Evolutionary conservation across 2,888 invertebrate genomes (phyloP), one percentile per base, ranked within the genome.

Genomic region (Pristionchus maxplancki): DNA sequence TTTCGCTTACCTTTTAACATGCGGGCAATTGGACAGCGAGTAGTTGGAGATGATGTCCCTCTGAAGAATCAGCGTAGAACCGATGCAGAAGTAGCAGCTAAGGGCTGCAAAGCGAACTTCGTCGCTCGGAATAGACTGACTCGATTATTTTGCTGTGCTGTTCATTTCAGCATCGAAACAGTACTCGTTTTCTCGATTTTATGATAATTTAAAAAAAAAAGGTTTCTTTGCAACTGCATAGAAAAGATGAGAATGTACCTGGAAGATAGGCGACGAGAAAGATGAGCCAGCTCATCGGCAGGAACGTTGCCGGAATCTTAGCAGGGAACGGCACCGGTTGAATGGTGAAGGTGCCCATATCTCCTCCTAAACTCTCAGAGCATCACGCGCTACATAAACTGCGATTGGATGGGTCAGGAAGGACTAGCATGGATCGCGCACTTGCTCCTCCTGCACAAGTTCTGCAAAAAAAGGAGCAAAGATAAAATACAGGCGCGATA

Each of bases 61-160:
- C 53, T 92, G 92, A 67, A 92, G 91, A 40, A 93, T 34, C 58
- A 91, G 92, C 1, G 92, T 92, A 88, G 93, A 92, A 34, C 85
- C 85, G 71, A 92, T 90, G 87, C 92, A 92, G 24, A 89, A 64
- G 58, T 93, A 92, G 87, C 93, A 93, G 15, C 92, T 92, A 20
- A 92, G 37, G 0, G 92, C 92, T 24, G 92, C 91, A 53, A 92
- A 17, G 31, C 15, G 9, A 74, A n/a, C n/a, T n/a, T n/a, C n/a
- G n/a, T n/a, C n/a, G n/a, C n/a, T n/a, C n/a, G n/a, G n/a, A n/a
- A n/a, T n/a, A n/a, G n/a, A n/a, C n/a, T n/a, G n/a, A n/a, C n/a
- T n/a, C n/a, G n/a, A n/a, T n/a, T n/a, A n/a, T n/a, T n/a, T n/a
- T n/a, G n/a, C n/a, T n/a, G n/a, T n/a, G n/a, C n/a, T n/a, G n/a